Evolutionary conservation across 2,888 invertebrate species (phyloP).

Genomic region (Xiphydria camelus): DNA sequence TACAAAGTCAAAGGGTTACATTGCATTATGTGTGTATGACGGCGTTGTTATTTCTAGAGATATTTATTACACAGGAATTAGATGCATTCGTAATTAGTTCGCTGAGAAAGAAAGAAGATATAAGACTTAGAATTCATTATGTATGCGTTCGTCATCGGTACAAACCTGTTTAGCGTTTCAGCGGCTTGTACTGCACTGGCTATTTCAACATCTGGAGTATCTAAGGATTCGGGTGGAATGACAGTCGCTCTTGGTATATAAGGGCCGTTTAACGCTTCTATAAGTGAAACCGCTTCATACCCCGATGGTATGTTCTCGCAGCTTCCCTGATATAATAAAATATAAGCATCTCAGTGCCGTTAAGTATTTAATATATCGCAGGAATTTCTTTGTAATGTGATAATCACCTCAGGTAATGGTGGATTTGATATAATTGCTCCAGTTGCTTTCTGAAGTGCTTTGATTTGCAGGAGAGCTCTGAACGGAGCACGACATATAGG

Average conservation of each 20-base stretch:
- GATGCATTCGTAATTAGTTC: no score
- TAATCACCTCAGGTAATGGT: constrained; percentile 66
- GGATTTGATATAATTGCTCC: constrained; percentile 61
- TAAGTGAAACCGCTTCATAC: constrained; percentile 90
- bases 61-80: no score
- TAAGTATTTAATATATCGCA: constrained; percentile 7
- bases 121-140: no score
- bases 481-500: constrained; percentile 99
- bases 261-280: constrained; percentile 95
- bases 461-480: constrained; percentile 91
- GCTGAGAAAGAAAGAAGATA: no score
- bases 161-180: constrained; percentile 67
- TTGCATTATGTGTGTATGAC: no score
- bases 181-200: constrained; percentile 67
- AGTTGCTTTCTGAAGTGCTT: constrained; percentile 82
- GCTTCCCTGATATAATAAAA: constrained; percentile 61
- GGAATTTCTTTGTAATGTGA: no score
- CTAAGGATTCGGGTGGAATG: constrained; percentile 59
- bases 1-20: no score
- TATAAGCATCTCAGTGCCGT: neutral
- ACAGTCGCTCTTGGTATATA: constrained; percentile 62
- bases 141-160: no score
- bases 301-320: constrained; percentile 88
- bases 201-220: constrained; percentile 68
- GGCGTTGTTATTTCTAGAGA: no score